Base-by-base conservation (phyloP, 1,140 invertebrate genomes). In the Drosophila nigromelanica region DNA sequence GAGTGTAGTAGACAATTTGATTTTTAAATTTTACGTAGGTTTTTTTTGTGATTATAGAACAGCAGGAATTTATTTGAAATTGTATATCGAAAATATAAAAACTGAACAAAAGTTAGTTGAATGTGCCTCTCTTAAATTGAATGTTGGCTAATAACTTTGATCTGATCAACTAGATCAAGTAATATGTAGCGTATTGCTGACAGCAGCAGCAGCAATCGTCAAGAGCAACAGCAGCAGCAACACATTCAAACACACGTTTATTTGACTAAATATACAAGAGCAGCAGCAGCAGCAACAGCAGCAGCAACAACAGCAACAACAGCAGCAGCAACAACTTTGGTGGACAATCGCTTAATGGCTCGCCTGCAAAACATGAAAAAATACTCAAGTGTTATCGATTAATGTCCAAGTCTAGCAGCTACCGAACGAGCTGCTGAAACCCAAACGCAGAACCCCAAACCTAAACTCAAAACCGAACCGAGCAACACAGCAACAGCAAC, bases 311-410 rank as follows among this genome's bases (percentile, higher is more conserved):
- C 56, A 52, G 8, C 73, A 55, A 43, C 48, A 35, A 6, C 54
- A 63, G 24, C 73, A 35, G 10, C 54, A 63, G 24, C 73, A 62
- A 73, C 51, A 78, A 54, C 76, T 72, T 76, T 66, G 79, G 80
- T 90, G 83, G 85, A 91, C 90, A 91, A 91, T 91, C 90, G 86
- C 87, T 91, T 91, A 91, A 91, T 91, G 90, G 90, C 87, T 91
- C 90, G 90, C 90, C 85, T 91, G 77, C 75, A 76, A 76, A 90
- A 91, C 90, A 91, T 91, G 90, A 91, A 91, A 91, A 91, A 89
- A 91, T 91, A 91, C 90, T 91, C 90, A 91, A 91, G 90, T 91
- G 87, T 91, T 91, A 91, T 91, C 90, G 90, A 91, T 91, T 91
- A 91, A 91, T 91, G 90, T 91, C 90, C 87, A 90, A 89, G 83